phyloP scores from a whole-genome alignment of 37 sponge, comb jelly and placozoan species.

The Cliona cf. orientalis region DNA sequence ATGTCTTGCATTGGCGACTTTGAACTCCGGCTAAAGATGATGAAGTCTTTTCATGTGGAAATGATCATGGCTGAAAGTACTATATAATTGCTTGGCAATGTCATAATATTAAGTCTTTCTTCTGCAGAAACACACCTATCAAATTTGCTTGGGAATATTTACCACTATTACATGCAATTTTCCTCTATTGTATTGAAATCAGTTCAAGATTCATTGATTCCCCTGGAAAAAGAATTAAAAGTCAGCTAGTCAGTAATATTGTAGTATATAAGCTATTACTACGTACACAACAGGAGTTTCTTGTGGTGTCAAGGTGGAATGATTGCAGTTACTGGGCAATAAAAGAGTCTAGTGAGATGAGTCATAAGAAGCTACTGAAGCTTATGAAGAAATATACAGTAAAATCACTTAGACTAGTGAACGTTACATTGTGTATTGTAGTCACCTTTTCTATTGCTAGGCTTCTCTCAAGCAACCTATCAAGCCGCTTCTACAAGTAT shows the following conservation, averaged over 20 bases:
- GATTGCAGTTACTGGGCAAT: constrained; percentile 94
- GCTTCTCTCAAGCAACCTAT: constrained; percentile 20
- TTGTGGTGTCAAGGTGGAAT: constrained; percentile 83
- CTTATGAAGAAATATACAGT: constrained; percentile 81
- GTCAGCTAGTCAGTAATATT: neutral
- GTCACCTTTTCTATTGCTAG: constrained; percentile 2
- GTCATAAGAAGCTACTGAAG: constrained; percentile 69
- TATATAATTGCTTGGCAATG: neutral
- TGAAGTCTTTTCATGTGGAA: constrained; percentile 39
- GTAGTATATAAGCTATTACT: neutral
- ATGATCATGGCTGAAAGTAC: constrained; percentile 4
- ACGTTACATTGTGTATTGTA: neutral
- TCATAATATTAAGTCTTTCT: neutral
- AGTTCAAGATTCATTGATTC: too few species aligned
- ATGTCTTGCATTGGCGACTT: constrained; percentile 74
- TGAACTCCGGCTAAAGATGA: constrained; percentile 36
- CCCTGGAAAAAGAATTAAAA: too few species aligned
- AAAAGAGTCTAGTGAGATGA: constrained; percentile 71
- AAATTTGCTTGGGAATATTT: neutral
- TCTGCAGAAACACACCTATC: neutral
- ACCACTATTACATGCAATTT: neutral
- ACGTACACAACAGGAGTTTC: constrained; percentile 60
- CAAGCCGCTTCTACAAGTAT: constrained; percentile 8
- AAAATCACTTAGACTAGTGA: neutral
- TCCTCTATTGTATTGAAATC: neutral